These are phyloP conservation scores for Pygocentrus nattereri DNA, from an alignment of 2,797 vertebrate species.

Conservation along the genomic window DNA sequence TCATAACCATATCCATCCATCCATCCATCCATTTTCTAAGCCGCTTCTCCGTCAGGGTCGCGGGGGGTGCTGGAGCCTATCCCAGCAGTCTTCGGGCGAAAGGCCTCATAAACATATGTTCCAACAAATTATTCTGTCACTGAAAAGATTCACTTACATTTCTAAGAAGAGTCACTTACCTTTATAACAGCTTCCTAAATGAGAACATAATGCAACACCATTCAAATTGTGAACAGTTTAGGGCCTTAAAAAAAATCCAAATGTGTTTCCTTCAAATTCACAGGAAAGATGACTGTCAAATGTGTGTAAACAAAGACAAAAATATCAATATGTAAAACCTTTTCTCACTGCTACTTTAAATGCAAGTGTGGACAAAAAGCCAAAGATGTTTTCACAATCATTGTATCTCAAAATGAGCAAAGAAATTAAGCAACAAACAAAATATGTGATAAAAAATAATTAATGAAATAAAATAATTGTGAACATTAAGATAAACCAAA, in stretches of 20 bases:
- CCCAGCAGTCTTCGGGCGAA: too few relatives aligned
- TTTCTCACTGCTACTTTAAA: neutral
- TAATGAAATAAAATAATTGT: neutral
- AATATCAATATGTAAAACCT: neutral
- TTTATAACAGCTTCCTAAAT: neutral
- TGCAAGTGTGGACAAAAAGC: neutral
- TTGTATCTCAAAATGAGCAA: neutral
- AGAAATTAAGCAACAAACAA: neutral
- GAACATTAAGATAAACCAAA: constrained; percentile 14
- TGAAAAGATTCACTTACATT: too few relatives aligned
- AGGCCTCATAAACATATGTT: too few relatives aligned
- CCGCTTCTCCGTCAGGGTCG: too few relatives aligned
- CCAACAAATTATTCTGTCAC: neutral
- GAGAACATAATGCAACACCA: neutral
- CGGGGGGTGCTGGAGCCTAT: too few relatives aligned
- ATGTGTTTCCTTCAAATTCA: neutral
- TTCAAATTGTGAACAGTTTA: neutral
- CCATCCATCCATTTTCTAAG: too few relatives aligned
- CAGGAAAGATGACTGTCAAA: neutral
- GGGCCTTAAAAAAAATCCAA: neutral
- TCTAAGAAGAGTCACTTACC: too few relatives aligned
- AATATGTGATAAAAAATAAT: too few relatives aligned
- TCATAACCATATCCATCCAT: too few relatives aligned
- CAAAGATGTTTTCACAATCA: too few relatives aligned
- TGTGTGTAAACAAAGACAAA: neutral